Evolutionary conservation across 1,140 invertebrate species (phyloP), one percentile per base, ranked within the genome.

Genomic region (Aphidius gifuensis): DNA sequence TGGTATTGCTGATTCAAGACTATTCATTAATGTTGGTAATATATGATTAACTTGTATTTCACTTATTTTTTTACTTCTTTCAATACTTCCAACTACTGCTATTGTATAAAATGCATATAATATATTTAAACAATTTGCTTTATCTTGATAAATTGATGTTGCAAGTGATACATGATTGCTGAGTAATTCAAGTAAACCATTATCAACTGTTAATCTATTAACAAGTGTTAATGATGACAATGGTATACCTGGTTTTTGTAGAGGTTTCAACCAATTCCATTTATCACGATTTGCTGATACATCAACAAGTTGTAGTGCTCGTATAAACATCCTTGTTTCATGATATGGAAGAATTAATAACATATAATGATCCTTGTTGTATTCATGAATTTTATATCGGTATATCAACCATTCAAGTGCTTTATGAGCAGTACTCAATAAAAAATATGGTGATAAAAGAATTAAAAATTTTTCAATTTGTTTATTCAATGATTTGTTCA

Each of bases 381-480:
- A 97, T 55, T 91, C 82, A 71, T 98, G 92, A 64, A 98, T 90
- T 53, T 90, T 86, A 76, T 90, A 97, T 70, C 94, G 87, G 64
- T 91, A 85, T 53, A 97, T 86, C 4, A 98, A 82, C 96, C 95
- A 98, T 84, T 98, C 96, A 38, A 98, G 76, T 23, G 92, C 88
- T 84, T 96, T 92, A 61, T 96, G 92, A 8, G 93, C 85, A 9
- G 90, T 86, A 72, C 89, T 90, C 0, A 95, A 75, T 44, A 94
- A 76, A 69, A 97, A 89, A 76, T 95, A 97, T 5, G 95, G 95
- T 1, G 94, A 93, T 8, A 96, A 67, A 45, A 89, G 79, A 45
- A 90, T 75, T 0, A 97, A 75, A 81, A 97, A 97, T 62, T 88
- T 87, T 55, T 86, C 83, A n/a, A 98, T 91, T 8, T 82, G 83